phyloP scores from a whole-genome alignment of 2,113 vertebrate species.

The Acrocephalus kingi region DNA sequence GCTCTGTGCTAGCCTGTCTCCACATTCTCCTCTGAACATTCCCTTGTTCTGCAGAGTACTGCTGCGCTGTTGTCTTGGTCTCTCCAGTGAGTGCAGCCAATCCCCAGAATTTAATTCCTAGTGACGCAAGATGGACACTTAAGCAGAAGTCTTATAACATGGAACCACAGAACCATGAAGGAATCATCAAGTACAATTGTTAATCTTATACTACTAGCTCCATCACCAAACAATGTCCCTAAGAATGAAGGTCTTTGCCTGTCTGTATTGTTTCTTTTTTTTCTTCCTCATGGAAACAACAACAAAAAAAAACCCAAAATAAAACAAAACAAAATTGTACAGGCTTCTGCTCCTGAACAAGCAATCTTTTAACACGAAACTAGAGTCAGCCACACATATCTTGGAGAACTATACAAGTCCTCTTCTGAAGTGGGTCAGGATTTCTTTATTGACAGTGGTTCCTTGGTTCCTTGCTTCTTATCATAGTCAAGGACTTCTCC shows the following conservation, averaged over 20 bases:
- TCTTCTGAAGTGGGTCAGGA: background rate
- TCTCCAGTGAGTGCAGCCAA: background rate
- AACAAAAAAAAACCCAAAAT: background rate
- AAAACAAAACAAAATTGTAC: fast-evolving
- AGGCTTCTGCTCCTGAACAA: background rate
- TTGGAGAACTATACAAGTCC: background rate
- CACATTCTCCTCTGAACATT: background rate
- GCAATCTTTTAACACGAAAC: background rate
- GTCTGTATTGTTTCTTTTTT: fast-evolving
- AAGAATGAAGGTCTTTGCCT: background rate
- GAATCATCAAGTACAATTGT: background rate
- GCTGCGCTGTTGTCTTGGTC: fast-evolving
- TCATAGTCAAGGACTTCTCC: background rate
- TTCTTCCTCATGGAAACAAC: background rate
- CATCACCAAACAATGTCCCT: background rate
- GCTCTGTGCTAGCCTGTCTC: background rate
- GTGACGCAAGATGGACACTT: background rate
- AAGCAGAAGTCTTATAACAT: fast-evolving
- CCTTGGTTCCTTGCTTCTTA: background rate
- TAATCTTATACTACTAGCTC: background rate
- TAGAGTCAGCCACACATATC: fast-evolving
- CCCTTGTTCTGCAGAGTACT: background rate
- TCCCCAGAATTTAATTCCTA: background rate
- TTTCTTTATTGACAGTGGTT: background rate
- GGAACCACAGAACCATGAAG: background rate